Conservation (phyloP, 2,797 vertebrate species). For the Coregonus ussuriensis region DNA sequence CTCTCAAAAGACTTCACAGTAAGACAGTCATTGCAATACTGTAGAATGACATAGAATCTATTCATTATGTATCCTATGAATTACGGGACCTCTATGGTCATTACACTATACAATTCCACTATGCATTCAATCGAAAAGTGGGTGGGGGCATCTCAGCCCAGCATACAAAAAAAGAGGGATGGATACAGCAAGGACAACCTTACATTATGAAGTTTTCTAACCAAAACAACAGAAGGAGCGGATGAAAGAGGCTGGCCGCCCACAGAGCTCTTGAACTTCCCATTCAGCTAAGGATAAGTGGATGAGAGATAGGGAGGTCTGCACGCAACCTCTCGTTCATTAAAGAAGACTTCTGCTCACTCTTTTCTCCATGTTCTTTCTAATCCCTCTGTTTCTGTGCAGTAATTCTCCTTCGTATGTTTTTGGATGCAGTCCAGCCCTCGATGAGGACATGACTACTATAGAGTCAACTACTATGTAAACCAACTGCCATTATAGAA, state of each 20-base stretch:
- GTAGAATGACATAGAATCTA: too few species aligned
- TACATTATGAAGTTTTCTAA: too few species aligned
- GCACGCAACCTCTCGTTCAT: neutral
- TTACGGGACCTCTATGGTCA: too few species aligned
- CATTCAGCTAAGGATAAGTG: neutral
- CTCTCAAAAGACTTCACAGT: neutral
- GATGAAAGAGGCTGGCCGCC: neutral
- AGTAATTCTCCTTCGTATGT: neutral
- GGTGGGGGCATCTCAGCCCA: too few species aligned
- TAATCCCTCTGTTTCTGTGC: neutral
- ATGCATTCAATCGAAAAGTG: too few species aligned
- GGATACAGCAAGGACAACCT: too few species aligned
- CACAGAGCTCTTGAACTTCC: constrained; percentile 5
- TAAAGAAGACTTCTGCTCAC: neutral
- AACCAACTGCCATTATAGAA: neutral
- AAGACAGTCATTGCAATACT: too few species aligned
- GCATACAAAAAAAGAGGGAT: too few species aligned
- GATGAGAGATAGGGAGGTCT: neutral
- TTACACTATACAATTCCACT: too few species aligned
- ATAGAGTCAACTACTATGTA: neutral
- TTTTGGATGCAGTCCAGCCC: neutral
- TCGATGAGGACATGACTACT: neutral
- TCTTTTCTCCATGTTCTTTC: neutral
- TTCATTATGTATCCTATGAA: too few species aligned
- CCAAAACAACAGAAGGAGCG: neutral